Conservation (phyloP, 2,797 vertebrate species). For the Sebastes glaucus region DNA sequence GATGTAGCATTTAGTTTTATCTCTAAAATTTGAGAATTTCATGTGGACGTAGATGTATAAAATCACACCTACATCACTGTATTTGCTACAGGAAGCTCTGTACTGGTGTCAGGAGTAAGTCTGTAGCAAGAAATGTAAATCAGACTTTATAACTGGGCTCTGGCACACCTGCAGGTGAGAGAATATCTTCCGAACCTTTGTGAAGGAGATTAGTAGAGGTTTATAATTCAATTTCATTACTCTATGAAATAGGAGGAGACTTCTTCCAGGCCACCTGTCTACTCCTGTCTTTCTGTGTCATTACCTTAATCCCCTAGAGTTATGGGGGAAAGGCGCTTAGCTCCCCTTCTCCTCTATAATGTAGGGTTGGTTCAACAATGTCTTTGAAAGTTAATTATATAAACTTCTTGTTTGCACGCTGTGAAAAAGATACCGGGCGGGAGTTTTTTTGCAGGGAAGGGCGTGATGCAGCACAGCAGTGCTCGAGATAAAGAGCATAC, state of each 20-base stretch:
- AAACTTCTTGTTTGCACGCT: conserved; percentile 50
- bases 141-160: conserved; percentile 14
- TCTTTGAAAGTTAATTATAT: conserved; percentile 71
- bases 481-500: conserved; percentile 44
- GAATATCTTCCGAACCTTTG: conserved; percentile 61
- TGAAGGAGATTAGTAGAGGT: conserved; percentile 71
- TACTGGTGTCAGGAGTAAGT: background rate
- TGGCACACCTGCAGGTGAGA: conserved; percentile 43
- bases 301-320: conserved; percentile 73
- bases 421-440: conserved; percentile 15
- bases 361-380: conserved; percentile 49
- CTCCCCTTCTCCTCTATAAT: conserved; percentile 47
- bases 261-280: conserved; percentile 65
- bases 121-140: conserved; percentile 21
- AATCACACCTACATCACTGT: background rate
- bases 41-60: background rate
- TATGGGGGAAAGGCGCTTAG: conserved; percentile 44
- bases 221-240: conserved; percentile 78
- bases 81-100: background rate
- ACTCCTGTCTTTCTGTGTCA: conserved; percentile 67
- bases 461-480: conserved; percentile 18
- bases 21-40: background rate
- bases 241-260: conserved; percentile 66
- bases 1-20: background rate
- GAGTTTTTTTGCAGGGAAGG: background rate